Percentiles rank a stretch among this genome's conserved stretches.
Conservation (phyloP, 2,797 vertebrate species). For the Enteromius anoplus region DNA sequence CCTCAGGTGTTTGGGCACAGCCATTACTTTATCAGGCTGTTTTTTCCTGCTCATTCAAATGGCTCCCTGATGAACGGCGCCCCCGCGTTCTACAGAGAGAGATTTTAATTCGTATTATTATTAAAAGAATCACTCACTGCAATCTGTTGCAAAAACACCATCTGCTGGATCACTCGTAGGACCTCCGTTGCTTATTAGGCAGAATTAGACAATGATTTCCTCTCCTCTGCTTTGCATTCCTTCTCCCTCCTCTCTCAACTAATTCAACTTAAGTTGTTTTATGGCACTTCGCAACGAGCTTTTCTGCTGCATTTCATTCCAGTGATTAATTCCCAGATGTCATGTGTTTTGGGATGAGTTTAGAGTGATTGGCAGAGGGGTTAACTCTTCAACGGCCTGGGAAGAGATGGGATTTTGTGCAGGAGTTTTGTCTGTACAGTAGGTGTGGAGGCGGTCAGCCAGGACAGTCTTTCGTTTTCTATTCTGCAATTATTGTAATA, state of each 20-base stretch:
- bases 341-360: conserved; percentile 44
- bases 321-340: conserved; percentile 63
- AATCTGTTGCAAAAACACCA: conserved; percentile 73
- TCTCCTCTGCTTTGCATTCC: conserved; percentile 55
- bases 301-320: conserved; percentile 55
- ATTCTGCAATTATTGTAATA: too few relatives aligned
- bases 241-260: conserved; percentile 42
- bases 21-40: conserved; percentile 65
- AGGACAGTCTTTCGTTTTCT: neutral
- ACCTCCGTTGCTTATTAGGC: conserved; percentile 70
- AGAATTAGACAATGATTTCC: conserved; percentile 71
- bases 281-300: conserved; percentile 50
- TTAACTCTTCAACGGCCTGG: conserved; percentile 41
- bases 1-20: conserved; percentile 67
- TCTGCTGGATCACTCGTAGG: conserved; percentile 68
- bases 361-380: conserved; percentile 38
- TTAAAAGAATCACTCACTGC: conserved; percentile 72
- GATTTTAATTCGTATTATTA: conserved; percentile 73
- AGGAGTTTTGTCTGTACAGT: neutral
- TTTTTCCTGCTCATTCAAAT: conserved; percentile 65
- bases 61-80: conserved; percentile 64
- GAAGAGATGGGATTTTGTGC: conserved; percentile 5
- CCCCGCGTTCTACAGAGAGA: conserved; percentile 64
- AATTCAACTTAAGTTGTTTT: conserved; percentile 61
- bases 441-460: neutral